A percentile compares a stretch with the other conserved stretches of the same genome.
phyloP scores from a whole-genome alignment of 1,140 invertebrate genomes.

The Drosophila sulfurigaster region DNA sequence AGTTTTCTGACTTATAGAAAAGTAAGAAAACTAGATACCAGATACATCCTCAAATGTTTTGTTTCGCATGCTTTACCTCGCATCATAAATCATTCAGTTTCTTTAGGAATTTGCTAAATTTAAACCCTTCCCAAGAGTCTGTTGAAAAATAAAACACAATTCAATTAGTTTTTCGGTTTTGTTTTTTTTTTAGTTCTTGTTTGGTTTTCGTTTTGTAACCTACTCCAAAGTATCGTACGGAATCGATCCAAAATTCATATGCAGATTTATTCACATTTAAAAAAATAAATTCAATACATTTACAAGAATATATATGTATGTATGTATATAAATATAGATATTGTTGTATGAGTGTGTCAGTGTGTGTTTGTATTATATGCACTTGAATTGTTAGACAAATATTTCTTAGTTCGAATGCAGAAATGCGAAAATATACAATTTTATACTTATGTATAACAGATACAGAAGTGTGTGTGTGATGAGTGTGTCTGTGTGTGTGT shows the following conservation, averaged over 20 bases:
- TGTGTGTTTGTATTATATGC: constrained; percentile 35
- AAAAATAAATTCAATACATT: constrained; percentile 74
- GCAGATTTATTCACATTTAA: constrained; percentile 71
- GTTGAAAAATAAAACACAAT: constrained; percentile 34
- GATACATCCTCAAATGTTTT: no score
- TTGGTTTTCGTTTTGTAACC: constrained; percentile 38
- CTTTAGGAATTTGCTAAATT: not conserved
- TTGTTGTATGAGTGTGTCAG: constrained; percentile 14
- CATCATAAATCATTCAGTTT: no score
- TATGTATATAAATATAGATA: constrained; percentile 53
- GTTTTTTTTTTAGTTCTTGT: not conserved
- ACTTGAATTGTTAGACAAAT: constrained; percentile 49
- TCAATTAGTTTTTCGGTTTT: constrained; percentile 41
- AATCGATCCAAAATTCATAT: constrained; percentile 75
- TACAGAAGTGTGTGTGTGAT: constrained; percentile 7
- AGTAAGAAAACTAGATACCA: no score
- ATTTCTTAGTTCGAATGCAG: constrained; percentile 65
- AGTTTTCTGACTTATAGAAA: no score
- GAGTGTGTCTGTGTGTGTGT: constrained; percentile 10
- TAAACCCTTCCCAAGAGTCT: not conserved
- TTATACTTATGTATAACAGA: constrained; percentile 6
- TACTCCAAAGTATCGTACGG: constrained; percentile 49
- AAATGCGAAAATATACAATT: constrained; percentile 76
- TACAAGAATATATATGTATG: constrained; percentile 71
- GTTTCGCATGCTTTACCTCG: no score